Evolutionary conservation across 2,888 invertebrate genomes (phyloP), one percentile per base, ranked within the genome.

Genomic region (Dicranocentrus wangi): DNA sequence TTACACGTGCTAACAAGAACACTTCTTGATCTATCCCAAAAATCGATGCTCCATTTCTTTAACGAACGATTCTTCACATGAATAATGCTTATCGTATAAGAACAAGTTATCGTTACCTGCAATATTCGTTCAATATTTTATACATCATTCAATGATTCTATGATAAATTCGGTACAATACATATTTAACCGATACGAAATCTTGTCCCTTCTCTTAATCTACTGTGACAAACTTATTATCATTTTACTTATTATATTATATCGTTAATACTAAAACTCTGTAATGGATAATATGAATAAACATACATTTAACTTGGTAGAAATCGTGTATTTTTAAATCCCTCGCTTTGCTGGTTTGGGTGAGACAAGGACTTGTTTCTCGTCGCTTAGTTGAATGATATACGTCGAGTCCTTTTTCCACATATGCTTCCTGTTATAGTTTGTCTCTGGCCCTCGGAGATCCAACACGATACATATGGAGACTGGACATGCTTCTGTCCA

Each of bases 401-500:
- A 91, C 7, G 92, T 91, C 87, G 86, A 90, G 87, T 84, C 91
- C 73, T 83, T 86, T 83, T 83, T 85, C 70, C 82, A 83, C 66
- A 85, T 85, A 13, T 82, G 69, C 79, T 84, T 89, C 84, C 80
- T 73, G 68, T 84, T 85, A 42, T 77, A 82, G 63, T 85, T 83
- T n/a, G 85, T 86, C 70, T 85, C 85, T 10, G 85, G 86, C 13
- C 83, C 86, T 13, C 81, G 83, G 0, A 95, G 93, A 2, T 95
- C 93, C 58, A 97, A 89, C 51, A 95, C 95, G 51, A 97, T 91
- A 2, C 93, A 93, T 80, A 97, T 93, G 88, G 96, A 95, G 21
- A 97, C 94, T 77, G 94, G 94, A 86, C 95, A 95, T 0, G 96
- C 93, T 89, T 97, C 97, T 76, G 95, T 95, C 96, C 96, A 96